Evolutionary conservation across 2,113 vertebrate genomes (phyloP), one percentile per base, ranked within the genome.

Genomic region (Mirza zaza): DNA sequence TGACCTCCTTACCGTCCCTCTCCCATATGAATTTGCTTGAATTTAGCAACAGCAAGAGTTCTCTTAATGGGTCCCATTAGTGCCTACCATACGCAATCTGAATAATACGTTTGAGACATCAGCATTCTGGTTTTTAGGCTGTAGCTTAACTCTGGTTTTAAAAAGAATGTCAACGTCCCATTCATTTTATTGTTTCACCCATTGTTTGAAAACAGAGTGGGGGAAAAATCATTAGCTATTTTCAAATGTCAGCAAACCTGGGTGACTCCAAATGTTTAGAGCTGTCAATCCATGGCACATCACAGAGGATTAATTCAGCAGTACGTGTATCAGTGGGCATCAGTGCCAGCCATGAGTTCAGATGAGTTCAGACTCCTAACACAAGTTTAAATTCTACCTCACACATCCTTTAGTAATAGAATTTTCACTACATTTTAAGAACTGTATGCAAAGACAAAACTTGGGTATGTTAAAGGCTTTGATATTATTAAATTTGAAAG

Each of bases 51-150:
- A 94, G 36, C 88, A 88, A 94, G 71, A 76, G 96, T 96, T 90
- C 95, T 97, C 55, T 87, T 94, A 85, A 36, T 94, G 68, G 87
- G 55, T 87, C 57, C 65, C 90, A 79, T 89, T 81, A 68, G 80
- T 95, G 97, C 90, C 97, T 97, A 95, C 91, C 97, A 96, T 98
- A 97, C 97, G 81, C 97, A 71, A 77, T 34, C 97, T 92, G 84
- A 97, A 99, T 97, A 98, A 99, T 97, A 97, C 98, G 98, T 98
- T 97, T 91, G 97, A 98, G 94, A 83, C 80, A 98, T 99, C 98
- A 99, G 98, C 98, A 98, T 94, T 97, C 97, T 96, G 70, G 97
- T 63, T 97, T 98, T 98, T 95, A 98, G 97, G 90, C 98, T 96
- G 85, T 86, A 98, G 98, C 98, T 99, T 98, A 98, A 97, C 98